Evolutionary conservation across 2,888 invertebrate species (phyloP).

Genomic region (Drosophila paucipuncta): DNA sequence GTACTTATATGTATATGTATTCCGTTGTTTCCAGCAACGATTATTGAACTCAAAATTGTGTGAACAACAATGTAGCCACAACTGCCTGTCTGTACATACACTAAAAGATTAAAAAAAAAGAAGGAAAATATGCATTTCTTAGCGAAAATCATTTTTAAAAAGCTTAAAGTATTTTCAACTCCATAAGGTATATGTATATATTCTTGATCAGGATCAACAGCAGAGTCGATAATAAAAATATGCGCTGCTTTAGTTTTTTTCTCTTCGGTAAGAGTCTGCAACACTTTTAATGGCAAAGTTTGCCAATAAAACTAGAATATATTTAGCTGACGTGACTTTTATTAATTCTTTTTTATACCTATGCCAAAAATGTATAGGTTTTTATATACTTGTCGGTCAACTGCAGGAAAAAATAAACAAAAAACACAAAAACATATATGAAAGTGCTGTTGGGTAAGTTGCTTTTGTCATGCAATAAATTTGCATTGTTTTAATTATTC

Average conservation of each 20-base stretch:
- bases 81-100: neutral
- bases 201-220: neutral
- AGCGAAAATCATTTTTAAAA: neutral
- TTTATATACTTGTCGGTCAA: neutral
- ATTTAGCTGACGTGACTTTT: neutral
- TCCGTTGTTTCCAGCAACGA: neutral
- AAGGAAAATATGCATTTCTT: neutral
- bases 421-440: neutral
- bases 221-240: neutral
- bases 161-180: neutral
- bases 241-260: neutral
- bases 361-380: neutral
- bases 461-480: neutral
- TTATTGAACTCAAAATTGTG: constrained; percentile 4
- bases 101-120: neutral
- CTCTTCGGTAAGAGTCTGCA: neutral
- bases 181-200: neutral
- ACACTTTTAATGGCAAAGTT: neutral
- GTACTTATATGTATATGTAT: neutral
- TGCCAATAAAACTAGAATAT: neutral
- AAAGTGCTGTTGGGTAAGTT: neutral
- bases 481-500: neutral
- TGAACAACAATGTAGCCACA: neutral
- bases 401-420: neutral
- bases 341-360: neutral